Base-by-base conservation (phyloP, 2,113 vertebrate species). In the Python bivittatus region DNA sequence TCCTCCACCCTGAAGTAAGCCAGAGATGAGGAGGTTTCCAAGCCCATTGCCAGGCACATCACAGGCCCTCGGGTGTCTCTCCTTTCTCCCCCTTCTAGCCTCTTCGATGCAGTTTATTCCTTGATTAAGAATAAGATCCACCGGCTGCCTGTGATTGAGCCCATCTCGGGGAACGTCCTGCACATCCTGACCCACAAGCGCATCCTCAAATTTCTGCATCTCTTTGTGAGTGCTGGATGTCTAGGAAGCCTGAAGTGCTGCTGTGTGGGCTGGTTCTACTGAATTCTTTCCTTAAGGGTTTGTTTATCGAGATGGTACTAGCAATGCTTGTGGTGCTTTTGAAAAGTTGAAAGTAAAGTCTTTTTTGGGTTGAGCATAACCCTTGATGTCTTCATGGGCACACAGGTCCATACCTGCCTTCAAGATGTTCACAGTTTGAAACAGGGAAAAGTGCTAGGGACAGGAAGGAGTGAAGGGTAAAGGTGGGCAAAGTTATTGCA, bases 131-230 rank as follows among this genome's bases (percentile, higher is more conserved):
- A 99, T 96, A 98, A 99, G 95, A 99, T 99, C 95, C 99, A 99
- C 95, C 98, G 99, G n/a, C 97, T 99, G 90, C 99, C 99, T 0
- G 98, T 99, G 92, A 98, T 99, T 15, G 99, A 99, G 60, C 99
- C 99, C 0, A n/a, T 97, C 93, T 99, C 99, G 0, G 99, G 99
- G 9, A 98, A 99, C 0, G 98, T 99, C 93, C 97, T 99, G 54
- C 98, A 99, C 95, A 99, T 99, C 94, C 98, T 99, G 88, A 99
- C 99, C 0, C 99, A 99, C 97, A 99, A 99, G 91, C 97, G 99
- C 52, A 98, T 99, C 95, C 98, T 99, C 93, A 99, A 99, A 97
- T 99, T 99, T 96, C 98, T 99, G 61, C 98, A 99, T 90, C 98
- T 99, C 95, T 99, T 99, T 88, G 98, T 98, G 95, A 98, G 97